These are phyloP conservation scores for Rotaria magnacalcarata DNA, from an alignment of 2,888 invertebrate species.

Conservation along the genomic window DNA sequence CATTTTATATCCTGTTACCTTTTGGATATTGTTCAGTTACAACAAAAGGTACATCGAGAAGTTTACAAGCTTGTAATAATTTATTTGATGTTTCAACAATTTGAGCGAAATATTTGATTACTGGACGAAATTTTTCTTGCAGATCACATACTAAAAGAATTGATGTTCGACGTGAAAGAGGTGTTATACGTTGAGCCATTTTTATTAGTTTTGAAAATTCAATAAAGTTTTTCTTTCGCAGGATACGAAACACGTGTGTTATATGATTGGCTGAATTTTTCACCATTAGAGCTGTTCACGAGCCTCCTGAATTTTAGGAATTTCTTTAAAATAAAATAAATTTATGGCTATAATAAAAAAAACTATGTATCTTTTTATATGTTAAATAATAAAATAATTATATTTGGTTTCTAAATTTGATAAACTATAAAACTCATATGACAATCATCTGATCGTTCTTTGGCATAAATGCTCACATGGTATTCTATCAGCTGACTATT, in stretches of 20 bases:
- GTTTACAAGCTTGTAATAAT: slow-evolving; percentile 61
- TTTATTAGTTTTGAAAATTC: background rate
- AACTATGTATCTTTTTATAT: no score
- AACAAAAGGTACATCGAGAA: slow-evolving; percentile 63
- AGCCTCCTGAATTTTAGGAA: background rate
- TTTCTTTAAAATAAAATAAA: no score
- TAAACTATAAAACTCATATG: no score
- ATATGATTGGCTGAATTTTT: background rate
- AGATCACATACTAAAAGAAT: slow-evolving; percentile 58
- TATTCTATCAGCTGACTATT: no score
- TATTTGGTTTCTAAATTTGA: no score
- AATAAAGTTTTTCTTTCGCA: background rate
- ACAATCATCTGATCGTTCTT: no score
- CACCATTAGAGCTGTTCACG: background rate
- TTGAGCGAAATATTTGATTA: slow-evolving; percentile 56
- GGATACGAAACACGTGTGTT: background rate
- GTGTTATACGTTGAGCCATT: background rate
- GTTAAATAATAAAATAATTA: no score
- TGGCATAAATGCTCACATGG: no score
- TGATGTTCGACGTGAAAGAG: background rate
- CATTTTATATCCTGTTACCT: slow-evolving; percentile 53
- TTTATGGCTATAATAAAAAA: no score
- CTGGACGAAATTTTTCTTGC: slow-evolving; percentile 58
- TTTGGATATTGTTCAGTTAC: slow-evolving; percentile 67
- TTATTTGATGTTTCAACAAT: slow-evolving; percentile 54